These are phyloP conservation scores for Choloepus didactylus DNA, from an alignment of 2,797 vertebrate species.

Conservation along the genomic window DNA sequence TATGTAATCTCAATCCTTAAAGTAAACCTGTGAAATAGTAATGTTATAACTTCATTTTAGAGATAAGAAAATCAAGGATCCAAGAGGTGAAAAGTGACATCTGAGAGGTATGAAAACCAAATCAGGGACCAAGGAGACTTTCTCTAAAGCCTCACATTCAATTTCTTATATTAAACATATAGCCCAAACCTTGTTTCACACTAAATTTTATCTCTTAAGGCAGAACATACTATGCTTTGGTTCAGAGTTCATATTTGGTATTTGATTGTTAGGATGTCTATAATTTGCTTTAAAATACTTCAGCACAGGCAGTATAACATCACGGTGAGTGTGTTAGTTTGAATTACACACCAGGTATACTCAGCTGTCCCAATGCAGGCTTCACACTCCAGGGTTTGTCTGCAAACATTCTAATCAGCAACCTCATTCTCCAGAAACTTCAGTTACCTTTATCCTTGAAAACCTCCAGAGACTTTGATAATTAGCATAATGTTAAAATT, in stretches of 20 bases:
- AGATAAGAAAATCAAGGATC: neutral
- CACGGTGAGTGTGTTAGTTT: neutral
- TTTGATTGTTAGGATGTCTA: neutral
- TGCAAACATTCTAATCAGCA: neutral
- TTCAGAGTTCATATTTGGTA: neutral
- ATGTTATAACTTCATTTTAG: neutral
- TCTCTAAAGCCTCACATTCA: neutral
- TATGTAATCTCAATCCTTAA: slow-evolving; percentile 1
- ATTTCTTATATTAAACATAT: neutral
- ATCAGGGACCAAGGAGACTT: neutral
- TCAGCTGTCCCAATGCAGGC: neutral
- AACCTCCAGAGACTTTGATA: slow-evolving; percentile 1
- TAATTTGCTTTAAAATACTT: slow-evolving; percentile 12
- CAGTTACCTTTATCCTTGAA: neutral
- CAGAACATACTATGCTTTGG: neutral
- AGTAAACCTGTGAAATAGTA: neutral
- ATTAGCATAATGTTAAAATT: slow-evolving; percentile 27
- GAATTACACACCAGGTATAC: neutral
- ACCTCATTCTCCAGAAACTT: neutral
- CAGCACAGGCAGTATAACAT: neutral
- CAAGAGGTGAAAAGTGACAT: neutral
- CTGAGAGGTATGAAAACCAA: neutral
- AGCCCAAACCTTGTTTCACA: neutral
- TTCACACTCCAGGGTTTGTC: neutral
- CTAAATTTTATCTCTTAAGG: slow-evolving; percentile 14